Evolutionary conservation across 2,888 invertebrate species (phyloP).

Genomic region (Spialia ferax): DNA sequence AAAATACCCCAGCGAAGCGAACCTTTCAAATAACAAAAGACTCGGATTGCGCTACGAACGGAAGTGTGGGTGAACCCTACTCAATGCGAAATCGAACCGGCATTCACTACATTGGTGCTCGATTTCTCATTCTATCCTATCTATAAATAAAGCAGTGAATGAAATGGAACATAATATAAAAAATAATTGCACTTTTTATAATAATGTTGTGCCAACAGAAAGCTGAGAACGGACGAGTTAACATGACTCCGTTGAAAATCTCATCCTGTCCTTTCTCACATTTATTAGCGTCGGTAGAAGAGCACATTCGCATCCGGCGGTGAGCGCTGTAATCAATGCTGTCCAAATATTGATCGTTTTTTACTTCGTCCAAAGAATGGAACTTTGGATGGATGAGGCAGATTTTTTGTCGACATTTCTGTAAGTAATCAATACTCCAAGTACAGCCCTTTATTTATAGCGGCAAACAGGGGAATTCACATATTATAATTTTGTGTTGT

Average conservation of each 20-base stretch:
- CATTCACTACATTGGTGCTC: slow-evolving; percentile 61
- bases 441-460: slow-evolving; percentile 64
- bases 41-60: slow-evolving; percentile 48
- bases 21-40: slow-evolving; percentile 43
- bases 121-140: slow-evolving; percentile 75
- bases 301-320: slow-evolving; percentile 75
- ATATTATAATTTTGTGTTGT: too few species aligned
- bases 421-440: slow-evolving; percentile 73
- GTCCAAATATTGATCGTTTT: slow-evolving; percentile 85
- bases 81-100: slow-evolving; percentile 62
- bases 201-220: slow-evolving; percentile 71
- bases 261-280: slow-evolving; percentile 77
- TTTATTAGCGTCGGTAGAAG: slow-evolving; percentile 68
- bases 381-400: slow-evolving; percentile 70
- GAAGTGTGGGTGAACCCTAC: slow-evolving; percentile 62
- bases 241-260: slow-evolving; percentile 79
- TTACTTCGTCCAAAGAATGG: slow-evolving; percentile 72
- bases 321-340: slow-evolving; percentile 75
- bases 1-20: slow-evolving; percentile 45
- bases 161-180: slow-evolving; percentile 52
- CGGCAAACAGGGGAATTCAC: slow-evolving; percentile 45
- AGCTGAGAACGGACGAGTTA: slow-evolving; percentile 73
- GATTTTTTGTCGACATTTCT: slow-evolving; percentile 63
- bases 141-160: slow-evolving; percentile 54
- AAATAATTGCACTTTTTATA: slow-evolving; percentile 52